phyloP scores from a whole-genome alignment of 1,140 invertebrate genomes.

The Amphibalanus amphitrite region DNA sequence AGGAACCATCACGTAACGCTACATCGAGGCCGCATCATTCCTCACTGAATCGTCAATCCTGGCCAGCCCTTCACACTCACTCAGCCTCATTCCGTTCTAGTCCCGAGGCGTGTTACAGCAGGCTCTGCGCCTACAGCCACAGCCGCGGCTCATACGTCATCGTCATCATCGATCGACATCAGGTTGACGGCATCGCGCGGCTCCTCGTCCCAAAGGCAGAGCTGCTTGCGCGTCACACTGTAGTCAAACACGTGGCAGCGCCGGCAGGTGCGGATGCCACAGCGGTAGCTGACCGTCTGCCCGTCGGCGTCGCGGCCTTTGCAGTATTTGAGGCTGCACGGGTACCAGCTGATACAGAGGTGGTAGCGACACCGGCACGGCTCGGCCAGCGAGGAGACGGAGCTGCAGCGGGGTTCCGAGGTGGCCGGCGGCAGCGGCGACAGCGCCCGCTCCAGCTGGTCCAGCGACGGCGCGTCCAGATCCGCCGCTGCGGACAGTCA shows the following conservation, averaged over 20 bases:
- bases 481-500: background rate
- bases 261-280: slow-evolving; percentile 86
- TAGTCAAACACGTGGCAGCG: slow-evolving; percentile 73
- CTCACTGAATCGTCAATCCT: too few species aligned
- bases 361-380: slow-evolving; percentile 56
- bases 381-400: slow-evolving; percentile 25
- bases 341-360: slow-evolving; percentile 75
- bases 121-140: too few species aligned
- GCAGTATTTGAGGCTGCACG: slow-evolving; percentile 85
- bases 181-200: background rate
- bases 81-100: too few species aligned
- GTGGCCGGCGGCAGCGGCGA: background rate
- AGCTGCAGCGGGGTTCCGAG: slow-evolving; percentile 12
- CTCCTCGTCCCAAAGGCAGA: slow-evolving; percentile 58
- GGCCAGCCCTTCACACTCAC: too few species aligned
- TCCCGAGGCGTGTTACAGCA: too few species aligned
- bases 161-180: background rate
- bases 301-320: slow-evolving; percentile 45
- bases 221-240: slow-evolving; percentile 58
- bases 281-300: slow-evolving; percentile 54
- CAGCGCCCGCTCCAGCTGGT: background rate
- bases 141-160: background rate
- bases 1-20: too few species aligned
- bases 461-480: background rate
- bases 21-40: too few species aligned